Conservation (phyloP, 2,888 invertebrate genomes). For the Trimorus sp. region DNA sequence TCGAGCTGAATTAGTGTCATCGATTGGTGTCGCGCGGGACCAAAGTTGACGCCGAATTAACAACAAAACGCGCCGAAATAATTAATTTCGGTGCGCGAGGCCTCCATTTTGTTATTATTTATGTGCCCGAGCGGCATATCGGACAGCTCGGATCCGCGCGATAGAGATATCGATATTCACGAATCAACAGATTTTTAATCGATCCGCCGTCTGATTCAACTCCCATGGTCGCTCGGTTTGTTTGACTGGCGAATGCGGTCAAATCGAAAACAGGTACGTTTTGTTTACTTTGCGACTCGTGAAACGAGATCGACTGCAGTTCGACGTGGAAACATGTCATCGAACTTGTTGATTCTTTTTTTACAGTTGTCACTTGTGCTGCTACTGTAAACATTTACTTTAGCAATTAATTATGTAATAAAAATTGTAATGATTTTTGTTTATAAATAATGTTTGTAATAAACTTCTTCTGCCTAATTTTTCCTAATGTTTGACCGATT, state of each 20-base stretch:
- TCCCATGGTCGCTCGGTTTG: too few species aligned
- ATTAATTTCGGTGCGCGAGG: constrained; percentile 26
- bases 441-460: too few species aligned
- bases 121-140: background rate
- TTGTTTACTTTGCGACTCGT: background rate
- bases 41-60: background rate
- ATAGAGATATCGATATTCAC: constrained; percentile 55
- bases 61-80: constrained; percentile 9
- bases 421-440: too few species aligned
- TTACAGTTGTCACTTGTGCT: too few species aligned
- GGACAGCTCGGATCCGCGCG: constrained; percentile 30
- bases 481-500: too few species aligned
- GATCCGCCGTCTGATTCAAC: constrained; percentile 4
- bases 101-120: constrained; percentile 63
- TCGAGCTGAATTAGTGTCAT: constrained; percentile 73
- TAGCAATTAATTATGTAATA: too few species aligned
- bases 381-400: too few species aligned
- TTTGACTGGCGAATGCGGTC: too few species aligned
- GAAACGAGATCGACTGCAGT: too few species aligned
- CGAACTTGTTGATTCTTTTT: too few species aligned
- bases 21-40: background rate
- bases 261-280: background rate
- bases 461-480: too few species aligned
- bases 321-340: too few species aligned
- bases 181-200: constrained; percentile 44